Conservation (phyloP, 2,113 vertebrate species). For the Panthera uncia region DNA sequence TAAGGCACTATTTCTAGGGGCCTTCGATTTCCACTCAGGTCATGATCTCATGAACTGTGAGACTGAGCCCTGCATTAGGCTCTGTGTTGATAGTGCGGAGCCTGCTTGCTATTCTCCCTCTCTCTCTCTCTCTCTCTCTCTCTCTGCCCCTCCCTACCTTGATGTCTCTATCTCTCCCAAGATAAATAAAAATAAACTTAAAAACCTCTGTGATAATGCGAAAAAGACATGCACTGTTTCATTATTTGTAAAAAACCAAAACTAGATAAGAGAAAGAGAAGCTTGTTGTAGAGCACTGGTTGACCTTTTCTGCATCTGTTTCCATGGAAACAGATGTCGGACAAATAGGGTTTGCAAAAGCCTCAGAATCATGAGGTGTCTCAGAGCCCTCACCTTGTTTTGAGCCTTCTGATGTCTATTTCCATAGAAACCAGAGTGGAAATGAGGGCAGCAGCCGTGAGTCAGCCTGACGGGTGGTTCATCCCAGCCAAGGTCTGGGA, state of each 20-base stretch:
- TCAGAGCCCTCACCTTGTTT: constrained; percentile 57
- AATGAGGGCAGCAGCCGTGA: constrained; percentile 41
- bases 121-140: no score
- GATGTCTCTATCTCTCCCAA: no score
- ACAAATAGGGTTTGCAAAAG: constrained; percentile 23
- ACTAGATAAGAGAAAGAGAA: constrained; percentile 15
- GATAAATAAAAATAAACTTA: no score
- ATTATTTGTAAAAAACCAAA: constrained; percentile 16
- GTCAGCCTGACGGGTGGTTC: constrained; percentile 36
- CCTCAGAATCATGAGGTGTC: neutral
- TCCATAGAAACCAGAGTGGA: constrained; percentile 70
- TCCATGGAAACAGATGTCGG: constrained; percentile 41
- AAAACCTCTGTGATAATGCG: neutral
- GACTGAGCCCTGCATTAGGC: no score
- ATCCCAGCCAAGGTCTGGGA: neutral
- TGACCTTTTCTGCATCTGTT: constrained; percentile 17
- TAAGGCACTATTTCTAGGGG: no score
- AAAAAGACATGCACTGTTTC: neutral
- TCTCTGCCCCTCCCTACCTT: no score
- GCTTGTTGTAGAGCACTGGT: neutral
- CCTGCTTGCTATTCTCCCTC: no score
- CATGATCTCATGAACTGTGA: no score
- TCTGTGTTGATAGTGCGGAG: no score
- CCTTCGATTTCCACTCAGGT: no score
- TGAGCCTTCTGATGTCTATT: constrained; percentile 46